Conservation (phyloP, 1,140 invertebrate species). For the Akabosia matsudoensis region DNA sequence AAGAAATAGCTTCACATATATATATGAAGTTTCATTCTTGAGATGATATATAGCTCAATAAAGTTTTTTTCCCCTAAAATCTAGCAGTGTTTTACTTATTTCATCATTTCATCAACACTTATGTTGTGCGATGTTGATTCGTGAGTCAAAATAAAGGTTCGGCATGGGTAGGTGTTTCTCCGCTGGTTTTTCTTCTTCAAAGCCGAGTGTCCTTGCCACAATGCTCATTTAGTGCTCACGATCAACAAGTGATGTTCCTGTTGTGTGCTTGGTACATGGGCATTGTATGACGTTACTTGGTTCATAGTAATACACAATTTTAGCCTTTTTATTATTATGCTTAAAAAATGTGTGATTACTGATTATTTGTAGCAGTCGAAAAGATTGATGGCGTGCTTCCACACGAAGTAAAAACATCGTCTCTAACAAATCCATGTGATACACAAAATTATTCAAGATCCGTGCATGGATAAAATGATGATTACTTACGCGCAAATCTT, state of each 20-base stretch:
- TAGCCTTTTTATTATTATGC: neutral
- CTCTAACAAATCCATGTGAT: too few species aligned
- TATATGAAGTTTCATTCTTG: neutral
- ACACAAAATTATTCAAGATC: neutral
- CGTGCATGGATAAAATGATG: neutral
- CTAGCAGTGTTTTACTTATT: neutral
- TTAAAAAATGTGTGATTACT: neutral
- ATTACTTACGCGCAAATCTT: neutral
- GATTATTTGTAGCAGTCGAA: neutral
- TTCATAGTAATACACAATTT: neutral
- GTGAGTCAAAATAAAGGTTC: constrained; percentile 18
- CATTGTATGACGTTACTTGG: too few species aligned
- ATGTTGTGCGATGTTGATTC: neutral
- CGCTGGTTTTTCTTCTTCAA: neutral
- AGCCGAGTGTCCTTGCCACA: constrained; percentile 1
- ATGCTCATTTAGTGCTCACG: constrained; percentile 1
- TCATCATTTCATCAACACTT: constrained; percentile 3
- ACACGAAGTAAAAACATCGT: constrained; percentile 1
- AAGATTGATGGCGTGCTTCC: neutral
- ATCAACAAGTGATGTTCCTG: neutral
- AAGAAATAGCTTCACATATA: neutral
- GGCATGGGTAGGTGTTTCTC: too few species aligned
- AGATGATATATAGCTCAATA: constrained; percentile 8
- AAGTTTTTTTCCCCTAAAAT: neutral
- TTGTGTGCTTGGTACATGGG: too few species aligned